Evolutionary conservation across 2,888 invertebrate genomes (phyloP).

Genomic region (Drosophila fungiperda): DNA sequence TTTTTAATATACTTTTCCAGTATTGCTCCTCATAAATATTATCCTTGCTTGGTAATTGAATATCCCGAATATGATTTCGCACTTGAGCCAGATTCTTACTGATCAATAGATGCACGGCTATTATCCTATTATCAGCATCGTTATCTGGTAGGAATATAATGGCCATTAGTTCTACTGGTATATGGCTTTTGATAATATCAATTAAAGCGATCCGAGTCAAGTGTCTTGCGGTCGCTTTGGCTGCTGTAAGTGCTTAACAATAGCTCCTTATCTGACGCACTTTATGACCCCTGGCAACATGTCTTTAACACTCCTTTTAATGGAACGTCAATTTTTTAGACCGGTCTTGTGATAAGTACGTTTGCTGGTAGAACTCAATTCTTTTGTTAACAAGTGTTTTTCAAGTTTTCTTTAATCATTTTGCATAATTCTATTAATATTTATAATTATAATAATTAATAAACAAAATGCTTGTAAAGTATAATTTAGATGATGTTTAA

Average conservation of each 20-base stretch:
- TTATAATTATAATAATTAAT: no score
- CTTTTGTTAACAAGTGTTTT: background rate
- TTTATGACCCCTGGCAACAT: constrained; percentile 49
- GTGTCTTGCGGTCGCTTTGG: constrained; percentile 51
- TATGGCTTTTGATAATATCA: constrained; percentile 62
- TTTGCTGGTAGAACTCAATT: background rate
- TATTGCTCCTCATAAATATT: constrained; percentile 42
- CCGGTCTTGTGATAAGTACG: constrained; percentile 13
- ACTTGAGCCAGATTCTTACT: constrained; percentile 21
- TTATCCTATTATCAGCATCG: constrained; percentile 81
- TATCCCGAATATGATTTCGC: constrained; percentile 49
- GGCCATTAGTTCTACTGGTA: constrained; percentile 69
- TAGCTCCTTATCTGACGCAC: constrained; percentile 57
- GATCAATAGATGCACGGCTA: constrained; percentile 45
- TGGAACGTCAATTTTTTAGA: constrained; percentile 2
- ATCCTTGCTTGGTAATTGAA: constrained; percentile 48
- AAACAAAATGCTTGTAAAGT: background rate
- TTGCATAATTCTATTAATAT: background rate
- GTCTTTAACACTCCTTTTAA: constrained; percentile 73
- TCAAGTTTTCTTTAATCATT: background rate
- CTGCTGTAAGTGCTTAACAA: constrained; percentile 31
- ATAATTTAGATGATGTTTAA: no score
- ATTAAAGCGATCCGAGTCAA: constrained; percentile 54
- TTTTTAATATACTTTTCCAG: constrained; percentile 70
- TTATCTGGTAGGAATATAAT: constrained; percentile 78